Evolutionary conservation across 2,888 invertebrate species (phyloP).

Genomic region (Nemoura dubitans): DNA sequence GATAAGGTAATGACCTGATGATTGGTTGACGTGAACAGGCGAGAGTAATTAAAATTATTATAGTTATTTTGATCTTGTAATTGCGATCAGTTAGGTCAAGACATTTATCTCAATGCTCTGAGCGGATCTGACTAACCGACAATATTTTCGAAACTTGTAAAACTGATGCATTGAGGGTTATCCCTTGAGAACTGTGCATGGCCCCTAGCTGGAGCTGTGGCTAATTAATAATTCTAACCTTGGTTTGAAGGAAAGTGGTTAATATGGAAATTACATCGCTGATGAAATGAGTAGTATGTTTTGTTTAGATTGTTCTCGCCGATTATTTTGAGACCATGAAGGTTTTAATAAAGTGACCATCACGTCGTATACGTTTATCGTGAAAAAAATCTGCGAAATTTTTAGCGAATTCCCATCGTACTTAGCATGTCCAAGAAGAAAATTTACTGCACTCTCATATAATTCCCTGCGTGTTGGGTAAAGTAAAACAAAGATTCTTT

Average conservation of each 20-base stretch:
- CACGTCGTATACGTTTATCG: background rate
- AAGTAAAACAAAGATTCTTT: too few relatives aligned
- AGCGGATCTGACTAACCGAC: background rate
- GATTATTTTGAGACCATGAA: background rate
- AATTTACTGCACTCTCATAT: background rate
- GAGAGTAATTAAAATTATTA: conserved; percentile 14
- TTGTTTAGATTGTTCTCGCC: background rate
- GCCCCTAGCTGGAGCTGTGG: background rate
- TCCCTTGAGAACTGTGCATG: background rate
- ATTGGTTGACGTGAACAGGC: background rate
- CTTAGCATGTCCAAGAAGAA: background rate
- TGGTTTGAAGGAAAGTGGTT: background rate
- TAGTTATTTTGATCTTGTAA: conserved; percentile 5
- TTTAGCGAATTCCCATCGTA: background rate
- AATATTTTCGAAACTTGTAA: too few relatives aligned
- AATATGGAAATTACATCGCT: background rate
- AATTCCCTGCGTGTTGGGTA: too few relatives aligned
- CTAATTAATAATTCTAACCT: background rate
- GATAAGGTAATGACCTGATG: conserved; percentile 38
- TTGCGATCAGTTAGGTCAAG: background rate
- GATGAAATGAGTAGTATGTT: background rate
- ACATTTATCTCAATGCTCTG: background rate
- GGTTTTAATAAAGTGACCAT: background rate
- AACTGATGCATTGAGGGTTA: background rate
- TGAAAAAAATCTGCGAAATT: background rate